Percentiles rank a stretch among this genome's conserved stretches.
phyloP scores from a whole-genome alignment of 2,888 invertebrate species.

The Acronicta psi region DNA sequence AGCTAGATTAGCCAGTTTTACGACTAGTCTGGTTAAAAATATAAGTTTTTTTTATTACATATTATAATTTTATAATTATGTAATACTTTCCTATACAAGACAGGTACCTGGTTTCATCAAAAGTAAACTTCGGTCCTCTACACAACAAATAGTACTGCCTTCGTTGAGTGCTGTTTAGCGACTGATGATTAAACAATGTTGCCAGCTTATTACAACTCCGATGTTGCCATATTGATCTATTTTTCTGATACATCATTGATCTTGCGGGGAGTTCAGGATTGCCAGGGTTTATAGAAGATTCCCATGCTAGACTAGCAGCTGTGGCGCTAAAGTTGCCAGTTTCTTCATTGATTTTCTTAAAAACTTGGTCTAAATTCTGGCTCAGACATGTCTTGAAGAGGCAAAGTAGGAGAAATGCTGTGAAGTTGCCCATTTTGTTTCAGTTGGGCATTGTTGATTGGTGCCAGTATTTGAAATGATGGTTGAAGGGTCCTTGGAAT shows the following conservation, averaged over 20 bases:
- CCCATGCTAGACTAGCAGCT: constrained; percentile 80
- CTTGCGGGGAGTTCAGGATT: constrained; percentile 62
- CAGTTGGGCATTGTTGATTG: constrained; percentile 6
- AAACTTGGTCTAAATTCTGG: constrained; percentile 60
- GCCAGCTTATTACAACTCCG: constrained; percentile 67
- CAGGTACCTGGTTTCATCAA: constrained; percentile 88
- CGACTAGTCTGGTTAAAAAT: too few relatives aligned
- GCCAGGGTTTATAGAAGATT: constrained; percentile 70
- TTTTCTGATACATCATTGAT: constrained; percentile 67
- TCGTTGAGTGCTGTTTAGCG: constrained; percentile 74
- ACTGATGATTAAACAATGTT: constrained; percentile 59
- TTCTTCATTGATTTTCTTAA: constrained; percentile 73
- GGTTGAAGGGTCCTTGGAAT: too few relatives aligned
- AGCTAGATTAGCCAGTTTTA: too few relatives aligned
- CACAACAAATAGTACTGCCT: constrained; percentile 90
- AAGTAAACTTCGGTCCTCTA: constrained; percentile 89
- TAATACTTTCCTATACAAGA: too few relatives aligned
- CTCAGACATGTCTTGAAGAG: constrained; percentile 50
- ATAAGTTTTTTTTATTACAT: too few relatives aligned
- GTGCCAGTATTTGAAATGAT: not conserved
- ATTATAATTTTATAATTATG: too few relatives aligned
- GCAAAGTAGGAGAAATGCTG: constrained; percentile 19
- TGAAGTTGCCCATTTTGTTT: constrained; percentile 37
- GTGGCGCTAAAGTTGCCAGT: constrained; percentile 69
- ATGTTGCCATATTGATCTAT: constrained; percentile 73